These are phyloP conservation scores for Crotalus tigris DNA, from an alignment of 2,113 vertebrate genomes.

Conservation along the genomic window DNA sequence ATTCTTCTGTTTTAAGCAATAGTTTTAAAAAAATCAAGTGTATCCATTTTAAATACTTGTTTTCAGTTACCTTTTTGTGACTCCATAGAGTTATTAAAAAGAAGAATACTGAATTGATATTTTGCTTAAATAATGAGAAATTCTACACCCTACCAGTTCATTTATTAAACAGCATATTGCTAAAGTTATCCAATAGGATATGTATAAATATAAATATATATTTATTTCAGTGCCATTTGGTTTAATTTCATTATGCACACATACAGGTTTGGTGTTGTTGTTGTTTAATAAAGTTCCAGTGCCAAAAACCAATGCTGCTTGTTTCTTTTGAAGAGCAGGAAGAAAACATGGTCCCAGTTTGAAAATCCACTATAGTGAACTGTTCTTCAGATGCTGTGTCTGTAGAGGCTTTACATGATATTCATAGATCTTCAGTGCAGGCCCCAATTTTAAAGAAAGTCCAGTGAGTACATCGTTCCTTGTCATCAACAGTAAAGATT, in stretches of 20 bases:
- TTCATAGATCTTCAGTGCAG: constrained; percentile 98
- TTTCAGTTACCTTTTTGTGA: constrained; percentile 36
- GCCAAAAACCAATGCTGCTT: constrained; percentile 72
- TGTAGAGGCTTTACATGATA: constrained; percentile 97
- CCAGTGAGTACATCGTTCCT: constrained; percentile 97
- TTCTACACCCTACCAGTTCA: constrained; percentile 50
- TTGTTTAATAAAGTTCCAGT: constrained; percentile 71
- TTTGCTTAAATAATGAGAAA: constrained; percentile 39
- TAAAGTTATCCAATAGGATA: constrained; percentile 80
- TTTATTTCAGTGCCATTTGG: constrained; percentile 63
- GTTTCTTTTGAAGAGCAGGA: constrained; percentile 59
- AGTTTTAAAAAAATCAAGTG: constrained; percentile 38
- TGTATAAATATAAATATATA: constrained; percentile 25
- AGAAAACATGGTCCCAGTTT: constrained; percentile 58
- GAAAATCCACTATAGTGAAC: constrained; percentile 77
- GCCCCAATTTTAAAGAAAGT: constrained; percentile 97
- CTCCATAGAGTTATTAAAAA: constrained; percentile 48
- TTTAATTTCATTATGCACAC: constrained; percentile 70
- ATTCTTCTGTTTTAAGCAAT: constrained; percentile 32
- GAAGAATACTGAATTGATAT: constrained; percentile 43
- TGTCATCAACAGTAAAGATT: constrained; percentile 97
- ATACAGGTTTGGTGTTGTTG: constrained; percentile 43
- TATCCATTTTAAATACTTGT: constrained; percentile 52
- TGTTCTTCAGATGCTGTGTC: constrained; percentile 94
- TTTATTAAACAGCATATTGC: constrained; percentile 61